Evolutionary conservation across 2,113 vertebrate species (phyloP), one percentile per base, ranked within the genome.

Genomic region (Bufo gargarizans): DNA sequence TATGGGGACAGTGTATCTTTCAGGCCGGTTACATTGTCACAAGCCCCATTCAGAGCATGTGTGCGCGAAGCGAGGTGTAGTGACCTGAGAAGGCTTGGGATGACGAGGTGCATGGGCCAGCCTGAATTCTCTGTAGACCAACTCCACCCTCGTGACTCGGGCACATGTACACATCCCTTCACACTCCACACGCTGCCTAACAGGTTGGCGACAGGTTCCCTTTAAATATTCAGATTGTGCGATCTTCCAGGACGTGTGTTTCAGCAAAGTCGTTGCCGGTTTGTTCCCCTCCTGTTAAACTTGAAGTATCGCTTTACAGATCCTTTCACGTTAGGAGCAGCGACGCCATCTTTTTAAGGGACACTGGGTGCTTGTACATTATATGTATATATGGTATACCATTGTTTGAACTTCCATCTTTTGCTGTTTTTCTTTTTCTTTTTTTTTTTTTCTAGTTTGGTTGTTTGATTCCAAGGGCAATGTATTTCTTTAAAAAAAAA

Each of bases 401-500:
- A 96, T 97, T 98, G 97, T 97, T 98, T 98, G 94, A 97, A 97
- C 96, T 95, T 92, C 93, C 89, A 93, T 95, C 95, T 94, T 94
- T 94, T 95, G 96, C 96, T 95, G 95, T 86, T 92, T 94, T 94
- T 91, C 90, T 92, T 92, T 92, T 90, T 80, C 91, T 91, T 88
- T 92, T 85, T 92, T 91, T 93, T 92, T 61, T 17, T 61, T 10
- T 4, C 17, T 3, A 45, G 33, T 72, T 72, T 45, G 6, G 69
- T 45, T 43, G 22, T 89, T 90, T 89, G 79, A 92, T 56, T 74
- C 93, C 91, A 90, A 90, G 94, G 86, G 93, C 93, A 95, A 93
- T 91, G 90, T 91, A 67, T 91, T 91, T 91, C 92, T 89, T 7
- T 7, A 33, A 33, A 69, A 33, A 69, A 92, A 93, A 93, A 92